phyloP scores from a whole-genome alignment of 1,140 invertebrate genomes.

The Arion vulgaris region DNA sequence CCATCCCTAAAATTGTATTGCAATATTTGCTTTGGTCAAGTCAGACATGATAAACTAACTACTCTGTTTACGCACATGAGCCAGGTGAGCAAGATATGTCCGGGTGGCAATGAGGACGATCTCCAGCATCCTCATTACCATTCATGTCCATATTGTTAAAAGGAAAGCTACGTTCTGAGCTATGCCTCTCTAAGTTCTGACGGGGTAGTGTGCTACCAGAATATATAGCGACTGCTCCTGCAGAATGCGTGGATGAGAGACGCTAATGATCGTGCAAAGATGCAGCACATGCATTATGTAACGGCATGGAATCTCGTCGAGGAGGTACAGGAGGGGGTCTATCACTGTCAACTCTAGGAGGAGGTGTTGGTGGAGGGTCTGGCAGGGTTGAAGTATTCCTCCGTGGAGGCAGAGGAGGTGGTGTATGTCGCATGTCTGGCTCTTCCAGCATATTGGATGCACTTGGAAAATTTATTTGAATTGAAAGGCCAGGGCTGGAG shows the following conservation, averaged over 20 bases:
- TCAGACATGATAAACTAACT: slow-evolving; percentile 45
- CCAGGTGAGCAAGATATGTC: slow-evolving; percentile 60
- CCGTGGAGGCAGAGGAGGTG: slow-evolving; percentile 59
- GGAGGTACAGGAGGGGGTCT: slow-evolving; percentile 72
- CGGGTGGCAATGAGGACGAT: slow-evolving; percentile 61
- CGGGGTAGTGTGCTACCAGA: slow-evolving; percentile 47
- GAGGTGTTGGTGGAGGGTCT: slow-evolving; percentile 64
- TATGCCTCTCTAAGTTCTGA: slow-evolving; percentile 53
- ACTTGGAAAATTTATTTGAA: slow-evolving; percentile 4
- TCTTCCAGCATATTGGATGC: slow-evolving; percentile 39
- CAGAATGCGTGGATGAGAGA: slow-evolving; percentile 77
- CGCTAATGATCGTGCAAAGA: slow-evolving; percentile 73
- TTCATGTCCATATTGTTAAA: slow-evolving; percentile 50
- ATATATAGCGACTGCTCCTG: slow-evolving; percentile 63
- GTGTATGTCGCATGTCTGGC: slow-evolving; percentile 41
- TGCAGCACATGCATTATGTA: slow-evolving; percentile 56
- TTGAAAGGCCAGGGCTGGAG: slow-evolving; percentile 19
- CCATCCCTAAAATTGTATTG: no score
- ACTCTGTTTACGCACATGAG: slow-evolving; percentile 59
- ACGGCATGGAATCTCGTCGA: slow-evolving; percentile 71
- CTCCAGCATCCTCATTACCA: slow-evolving; percentile 45
- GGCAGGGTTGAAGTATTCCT: slow-evolving; percentile 60
- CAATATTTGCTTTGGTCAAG: no score
- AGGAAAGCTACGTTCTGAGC: slow-evolving; percentile 45
- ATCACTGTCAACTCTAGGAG: slow-evolving; percentile 58